Base-by-base conservation (phyloP, 2,888 invertebrate species). In the Tetramorium bicarinatum region DNA sequence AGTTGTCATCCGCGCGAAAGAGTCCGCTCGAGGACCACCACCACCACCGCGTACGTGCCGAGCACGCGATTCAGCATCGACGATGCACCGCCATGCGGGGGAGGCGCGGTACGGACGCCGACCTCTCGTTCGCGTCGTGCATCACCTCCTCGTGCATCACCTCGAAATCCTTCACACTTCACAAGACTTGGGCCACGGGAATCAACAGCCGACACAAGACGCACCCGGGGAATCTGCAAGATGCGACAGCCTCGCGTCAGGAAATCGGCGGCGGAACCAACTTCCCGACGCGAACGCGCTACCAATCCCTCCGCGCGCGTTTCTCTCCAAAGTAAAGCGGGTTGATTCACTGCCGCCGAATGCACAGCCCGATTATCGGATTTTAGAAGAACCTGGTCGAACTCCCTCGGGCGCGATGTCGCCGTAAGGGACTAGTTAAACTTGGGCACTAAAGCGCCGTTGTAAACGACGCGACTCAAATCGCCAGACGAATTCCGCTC, bases 1-100 rank as follows among this genome's bases (percentile, higher is more conserved):
- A 83, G 76, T 72, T 86, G 88, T 87, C 86, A 88, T 90, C 86
- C 87, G 88, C 72, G 85, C 82, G 83, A 49, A 59, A 87, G 75
- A 79, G 74, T 86, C 88, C 88, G 75, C 82, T 90, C 83, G 85
- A 52, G 71, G 38, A 67, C 61, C 67, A 71, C 25, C 59, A 67
- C 61, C 67, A 71, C 25, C 59, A 44, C 69, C 62, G 18, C 18
- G 69, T 81, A 83, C 80, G 74, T 84, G 77, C 82, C 88, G 82
- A 56, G 62, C n/a, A 18, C 41, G 59, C 77, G 84, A 76, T 82
- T 88, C 88, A 85, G 84, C 89, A 84, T 89, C 85, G 82, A 85
- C 83, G 84, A 49, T 71, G 80, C 72, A 67, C 64, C 67, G 81
- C 59, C 81, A 47, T 85, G 75, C 87, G 81, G 52, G 41, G 29